phyloP scores from a whole-genome alignment of 1,140 invertebrate genomes.

The Drosophila repleta region DNA sequence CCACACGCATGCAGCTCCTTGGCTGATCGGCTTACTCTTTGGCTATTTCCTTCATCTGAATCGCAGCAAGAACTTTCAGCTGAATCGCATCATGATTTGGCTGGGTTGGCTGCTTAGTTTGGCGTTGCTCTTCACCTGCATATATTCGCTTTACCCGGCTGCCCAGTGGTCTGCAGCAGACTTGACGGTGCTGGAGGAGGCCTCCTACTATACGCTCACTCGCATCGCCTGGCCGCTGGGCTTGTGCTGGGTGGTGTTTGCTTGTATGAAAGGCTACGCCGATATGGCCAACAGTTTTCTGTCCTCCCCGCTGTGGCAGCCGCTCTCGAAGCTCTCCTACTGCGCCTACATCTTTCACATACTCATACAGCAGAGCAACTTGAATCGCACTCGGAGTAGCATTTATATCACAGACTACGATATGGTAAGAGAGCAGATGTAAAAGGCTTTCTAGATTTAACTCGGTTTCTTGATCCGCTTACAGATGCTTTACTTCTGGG shows the following conservation, averaged over 20 bases:
- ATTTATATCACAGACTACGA: too few species aligned
- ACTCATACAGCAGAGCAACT: slow-evolving; percentile 53
- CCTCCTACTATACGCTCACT: slow-evolving; percentile 83
- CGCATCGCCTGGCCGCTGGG: slow-evolving; percentile 86
- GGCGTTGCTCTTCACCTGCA: slow-evolving; percentile 58
- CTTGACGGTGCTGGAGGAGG: slow-evolving; percentile 82
- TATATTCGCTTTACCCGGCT: slow-evolving; percentile 72
- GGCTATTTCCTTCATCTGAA: slow-evolving; percentile 60
- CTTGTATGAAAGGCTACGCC: slow-evolving; percentile 87
- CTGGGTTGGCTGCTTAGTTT: slow-evolving; percentile 60
- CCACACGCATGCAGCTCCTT: slow-evolving; percentile 62
- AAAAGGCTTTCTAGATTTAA: too few species aligned
- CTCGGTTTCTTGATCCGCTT: too few species aligned
- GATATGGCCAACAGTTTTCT: slow-evolving; percentile 85
- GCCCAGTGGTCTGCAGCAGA: slow-evolving; percentile 55
- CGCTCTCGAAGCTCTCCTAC: slow-evolving; percentile 84
- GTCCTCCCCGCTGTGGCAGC: slow-evolving; percentile 84
- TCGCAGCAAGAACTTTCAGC: slow-evolving; percentile 33
- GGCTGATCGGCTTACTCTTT: slow-evolving; percentile 64
- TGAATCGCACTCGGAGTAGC: too few species aligned
- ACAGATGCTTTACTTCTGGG: slow-evolving; percentile 59
- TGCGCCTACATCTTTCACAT: slow-evolving; percentile 85
- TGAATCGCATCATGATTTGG: slow-evolving; percentile 25
- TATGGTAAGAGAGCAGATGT: too few species aligned
- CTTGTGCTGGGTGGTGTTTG: slow-evolving; percentile 88